Base-by-base conservation (phyloP, 2,113 vertebrate species). In the Collichthys lucidus region DNA sequence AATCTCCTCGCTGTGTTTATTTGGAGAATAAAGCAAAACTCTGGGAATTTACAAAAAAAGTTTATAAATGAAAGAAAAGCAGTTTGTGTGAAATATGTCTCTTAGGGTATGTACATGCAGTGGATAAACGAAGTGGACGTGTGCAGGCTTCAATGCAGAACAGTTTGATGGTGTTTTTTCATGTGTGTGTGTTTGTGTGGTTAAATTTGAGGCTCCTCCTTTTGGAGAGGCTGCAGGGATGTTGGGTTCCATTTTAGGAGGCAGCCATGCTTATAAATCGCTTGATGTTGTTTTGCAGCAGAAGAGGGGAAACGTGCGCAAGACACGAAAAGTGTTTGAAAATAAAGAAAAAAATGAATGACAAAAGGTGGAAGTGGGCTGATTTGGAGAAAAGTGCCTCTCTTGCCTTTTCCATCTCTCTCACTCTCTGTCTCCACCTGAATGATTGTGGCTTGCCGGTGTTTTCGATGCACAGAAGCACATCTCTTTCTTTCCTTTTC, bases 181-280 rank as follows among this genome's bases (percentile, higher is more conserved):
- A 15, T 46, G 15, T 17, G n/a, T 64, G 11, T 65, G 31, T 46
- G 62, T 67, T 1, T 40, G 35, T 0, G 12, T 69, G 77, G 64
- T 57, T 44, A 83, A 62, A 52, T 78, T 83, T 74, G 15, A 73
- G 64, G 59, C 55, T 61, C 57, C 24, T 63, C 40, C 71, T 79
- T 78, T 78, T 81, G 76, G 53, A 77, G 75, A 79, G 42, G 77
- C 75, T 77, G 75, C 83, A 74, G 57, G 62, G 69, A 87, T 81
- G 79, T 86, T 46, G 31, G 77, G 86, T 87, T 87, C 77, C 62
- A 89, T 92, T 92, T 92, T 90, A 90, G 77, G 83, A 88, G 72
- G 86, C 84, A 86, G 75, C 61, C 83, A 66, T 85, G 91, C 87
- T 86, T 93, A 79, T 77, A 87, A 90, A 92, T 90, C 55, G 57